These are phyloP conservation scores for Onychostruthus taczanowskii DNA, from an alignment of 2,113 vertebrate species.

Conservation along the genomic window DNA sequence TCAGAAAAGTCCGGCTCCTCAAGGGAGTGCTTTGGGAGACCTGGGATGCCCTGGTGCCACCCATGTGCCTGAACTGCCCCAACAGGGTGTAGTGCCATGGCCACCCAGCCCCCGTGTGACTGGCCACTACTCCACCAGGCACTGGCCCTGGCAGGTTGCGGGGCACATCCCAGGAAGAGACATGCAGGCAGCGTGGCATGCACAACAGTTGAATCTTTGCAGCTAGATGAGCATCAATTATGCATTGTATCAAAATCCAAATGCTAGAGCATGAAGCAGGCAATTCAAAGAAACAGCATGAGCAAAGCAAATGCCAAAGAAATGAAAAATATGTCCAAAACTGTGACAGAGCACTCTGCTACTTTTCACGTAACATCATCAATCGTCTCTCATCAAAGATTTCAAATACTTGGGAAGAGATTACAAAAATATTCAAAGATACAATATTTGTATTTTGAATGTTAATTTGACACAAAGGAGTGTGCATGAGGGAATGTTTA, in stretches of 20 bases:
- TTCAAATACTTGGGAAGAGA: slow-evolving; percentile 47
- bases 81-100: rapidly evolving
- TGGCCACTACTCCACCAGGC: rapidly evolving
- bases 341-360: neutral
- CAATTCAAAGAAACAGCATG: slow-evolving; percentile 10
- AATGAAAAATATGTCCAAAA: slow-evolving; percentile 1
- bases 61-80: neutral
- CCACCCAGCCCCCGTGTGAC: neutral
- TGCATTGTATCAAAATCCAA: slow-evolving; percentile 1
- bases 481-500: slow-evolving; percentile 89
- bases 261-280: neutral
- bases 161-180: neutral
- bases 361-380: neutral
- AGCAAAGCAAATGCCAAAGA: slow-evolving; percentile 22
- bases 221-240: slow-evolving; percentile 50
- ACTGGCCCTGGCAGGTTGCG: rapidly evolving
- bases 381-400: neutral
- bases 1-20: rapidly evolving
- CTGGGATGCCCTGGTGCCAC: neutral
- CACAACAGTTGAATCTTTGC: neutral
- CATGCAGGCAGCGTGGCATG: rapidly evolving
- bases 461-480: slow-evolving; percentile 95
- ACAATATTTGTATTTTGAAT: slow-evolving; percentile 89
- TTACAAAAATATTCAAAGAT: slow-evolving; percentile 75
- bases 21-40: neutral